phyloP scores from a whole-genome alignment of 64 coral and sea anemone genomes.

The Cladopsammia gracilis region DNA sequence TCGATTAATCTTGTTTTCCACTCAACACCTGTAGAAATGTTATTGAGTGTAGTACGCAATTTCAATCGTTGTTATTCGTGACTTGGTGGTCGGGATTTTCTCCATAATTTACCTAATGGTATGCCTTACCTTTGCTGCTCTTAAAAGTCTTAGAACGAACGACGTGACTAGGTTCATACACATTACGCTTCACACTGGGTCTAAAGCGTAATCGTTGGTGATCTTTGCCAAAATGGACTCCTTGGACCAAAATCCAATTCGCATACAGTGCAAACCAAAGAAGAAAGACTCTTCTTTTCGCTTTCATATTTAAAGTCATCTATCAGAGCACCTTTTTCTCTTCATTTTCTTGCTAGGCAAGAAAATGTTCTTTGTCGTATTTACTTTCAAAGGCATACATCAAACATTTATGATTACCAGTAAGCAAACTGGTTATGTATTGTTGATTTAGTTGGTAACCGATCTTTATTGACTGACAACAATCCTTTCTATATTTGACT shows the following conservation, averaged over 20 bases:
- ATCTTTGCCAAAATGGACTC: neutral
- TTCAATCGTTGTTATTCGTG: too few species aligned
- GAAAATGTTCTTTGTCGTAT: neutral
- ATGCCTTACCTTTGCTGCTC: neutral
- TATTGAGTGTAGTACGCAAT: too few species aligned
- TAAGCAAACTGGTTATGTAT: constrained; percentile 9
- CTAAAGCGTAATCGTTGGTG: neutral
- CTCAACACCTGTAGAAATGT: too few species aligned
- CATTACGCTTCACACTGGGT: neutral
- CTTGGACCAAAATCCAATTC: neutral
- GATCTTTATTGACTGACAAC: neutral
- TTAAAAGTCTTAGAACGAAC: neutral
- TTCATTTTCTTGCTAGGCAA: neutral
- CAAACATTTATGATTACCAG: constrained; percentile 46
- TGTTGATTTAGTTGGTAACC: constrained; percentile 12
- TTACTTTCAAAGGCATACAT: neutral
- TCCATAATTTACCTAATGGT: neutral
- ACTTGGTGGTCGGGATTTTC: too few species aligned
- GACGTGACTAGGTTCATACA: neutral
- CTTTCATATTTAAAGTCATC: neutral
- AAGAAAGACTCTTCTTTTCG: neutral
- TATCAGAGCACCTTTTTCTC: neutral
- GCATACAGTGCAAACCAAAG: neutral
- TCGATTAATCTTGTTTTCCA: neutral
- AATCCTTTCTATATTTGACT: too few species aligned